Percentiles rank a stretch among this genome's conserved stretches.
Conservation (phyloP, 1,140 invertebrate genomes). For the Reticulitermes speratus region DNA sequence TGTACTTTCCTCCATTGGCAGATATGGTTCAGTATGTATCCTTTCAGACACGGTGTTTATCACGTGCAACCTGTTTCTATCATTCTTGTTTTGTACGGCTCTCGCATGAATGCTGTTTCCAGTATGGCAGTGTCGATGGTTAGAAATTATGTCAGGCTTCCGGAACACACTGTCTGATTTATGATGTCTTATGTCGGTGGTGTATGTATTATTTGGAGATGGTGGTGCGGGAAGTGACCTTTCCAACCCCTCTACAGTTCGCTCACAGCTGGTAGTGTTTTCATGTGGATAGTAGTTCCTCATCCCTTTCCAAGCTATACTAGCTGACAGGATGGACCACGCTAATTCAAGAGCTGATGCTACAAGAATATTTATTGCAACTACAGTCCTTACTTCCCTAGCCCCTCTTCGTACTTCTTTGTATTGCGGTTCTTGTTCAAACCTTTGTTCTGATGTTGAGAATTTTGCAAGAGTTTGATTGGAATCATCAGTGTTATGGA, state of each 20-base stretch:
- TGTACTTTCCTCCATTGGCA: constrained; percentile 49
- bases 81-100: not conserved
- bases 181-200: constrained; percentile 48
- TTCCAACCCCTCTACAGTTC: constrained; percentile 47
- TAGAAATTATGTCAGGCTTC: constrained; percentile 42
- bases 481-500: not conserved
- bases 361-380: constrained; percentile 60
- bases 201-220: not conserved
- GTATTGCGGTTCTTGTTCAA: not conserved
- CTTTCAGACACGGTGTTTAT: not conserved
- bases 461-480: not conserved
- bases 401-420: not conserved
- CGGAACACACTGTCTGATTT: constrained; percentile 50
- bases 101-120: not conserved
- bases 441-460: not conserved
- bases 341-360: constrained; percentile 57
- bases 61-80: not conserved
- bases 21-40: constrained; percentile 31
- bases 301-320: constrained; percentile 61
- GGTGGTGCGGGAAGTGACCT: constrained; percentile 43
- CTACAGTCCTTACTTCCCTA: constrained; percentile 45
- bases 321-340: constrained; percentile 60
- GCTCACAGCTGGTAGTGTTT: constrained; percentile 45
- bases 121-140: constrained; percentile 20
- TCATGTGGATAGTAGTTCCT: constrained; percentile 58